A percentile compares a stretch with the other conserved stretches of the same genome.
Evolutionary conservation across 2,113 vertebrate genomes (phyloP).

Genomic region (Actenoides lindsayi): DNA sequence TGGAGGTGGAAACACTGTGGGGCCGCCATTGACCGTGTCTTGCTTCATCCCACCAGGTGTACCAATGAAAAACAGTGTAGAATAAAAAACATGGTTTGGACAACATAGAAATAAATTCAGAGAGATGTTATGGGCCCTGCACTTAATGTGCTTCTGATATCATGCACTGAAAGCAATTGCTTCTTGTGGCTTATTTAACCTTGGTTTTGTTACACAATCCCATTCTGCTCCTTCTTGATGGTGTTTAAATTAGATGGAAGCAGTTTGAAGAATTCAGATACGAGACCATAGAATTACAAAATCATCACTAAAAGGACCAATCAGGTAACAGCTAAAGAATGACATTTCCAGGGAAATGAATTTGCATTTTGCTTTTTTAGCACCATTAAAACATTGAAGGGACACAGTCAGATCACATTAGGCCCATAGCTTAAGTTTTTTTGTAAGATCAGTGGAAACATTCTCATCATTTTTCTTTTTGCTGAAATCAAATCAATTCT

Average conservation of each 20-base stretch:
- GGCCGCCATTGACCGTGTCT: background rate
- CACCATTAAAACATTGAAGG: background rate
- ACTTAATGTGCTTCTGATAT: rapidly evolving
- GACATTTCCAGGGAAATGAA: background rate
- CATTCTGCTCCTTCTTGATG: background rate
- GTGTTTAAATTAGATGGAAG: slow-evolving; percentile 60
- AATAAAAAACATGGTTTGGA: background rate
- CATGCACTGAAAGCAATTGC: background rate
- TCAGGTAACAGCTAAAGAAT: background rate
- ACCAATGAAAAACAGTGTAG: background rate
- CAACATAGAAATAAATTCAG: background rate
- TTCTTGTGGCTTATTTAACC: background rate
- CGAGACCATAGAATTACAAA: background rate
- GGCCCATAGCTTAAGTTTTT: background rate
- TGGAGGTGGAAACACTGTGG: background rate
- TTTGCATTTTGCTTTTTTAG: background rate
- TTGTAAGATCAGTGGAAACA: background rate
- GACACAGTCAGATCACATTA: background rate
- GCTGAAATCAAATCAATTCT: background rate
- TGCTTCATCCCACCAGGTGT: background rate
- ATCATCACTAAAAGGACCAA: background rate
- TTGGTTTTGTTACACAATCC: background rate
- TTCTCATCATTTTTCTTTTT: background rate
- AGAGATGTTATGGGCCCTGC: background rate
- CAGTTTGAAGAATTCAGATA: slow-evolving; percentile 16